A percentile compares a stretch with the other conserved stretches of the same genome.
Evolutionary conservation across 2,888 invertebrate genomes (phyloP).

Genomic region (Listrodromus nycthemerus): DNA sequence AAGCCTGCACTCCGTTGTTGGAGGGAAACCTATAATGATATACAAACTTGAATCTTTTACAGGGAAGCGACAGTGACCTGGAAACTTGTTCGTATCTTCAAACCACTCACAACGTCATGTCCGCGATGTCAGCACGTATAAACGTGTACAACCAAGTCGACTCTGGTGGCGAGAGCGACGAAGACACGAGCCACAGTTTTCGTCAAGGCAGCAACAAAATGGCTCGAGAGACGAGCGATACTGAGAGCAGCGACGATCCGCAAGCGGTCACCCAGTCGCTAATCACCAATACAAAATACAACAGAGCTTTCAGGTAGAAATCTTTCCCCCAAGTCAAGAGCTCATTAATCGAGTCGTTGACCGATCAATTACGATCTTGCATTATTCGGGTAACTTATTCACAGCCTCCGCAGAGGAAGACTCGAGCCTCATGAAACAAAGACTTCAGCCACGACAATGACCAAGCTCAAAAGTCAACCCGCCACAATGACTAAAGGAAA

Average conservation of each 20-base stretch:
- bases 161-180: constrained; percentile 84
- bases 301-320: constrained; percentile 73
- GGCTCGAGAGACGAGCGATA: constrained; percentile 74
- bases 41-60: constrained; percentile 21
- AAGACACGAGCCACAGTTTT: constrained; percentile 79
- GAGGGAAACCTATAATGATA: neutral
- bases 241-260: constrained; percentile 79
- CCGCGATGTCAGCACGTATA: constrained; percentile 85
- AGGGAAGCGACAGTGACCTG: constrained; percentile 81
- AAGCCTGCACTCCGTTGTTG: too few species aligned
- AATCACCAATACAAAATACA: constrained; percentile 74
- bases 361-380: neutral
- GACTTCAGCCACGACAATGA: constrained; percentile 83
- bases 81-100: constrained; percentile 84
- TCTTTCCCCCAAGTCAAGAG: neutral
- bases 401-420: constrained; percentile 88
- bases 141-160: constrained; percentile 78
- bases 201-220: constrained; percentile 73
- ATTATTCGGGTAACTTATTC: neutral
- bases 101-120: constrained; percentile 86
- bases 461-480: constrained; percentile 80
- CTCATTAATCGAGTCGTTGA: neutral
- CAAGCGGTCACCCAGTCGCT: constrained; percentile 71
- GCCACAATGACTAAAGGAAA: constrained; percentile 70
- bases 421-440: constrained; percentile 86